A percentile compares a stretch with the other conserved stretches of the same genome.
phyloP scores from a whole-genome alignment of 2,113 vertebrate species.

The Pyxicephalus adspersus region DNA sequence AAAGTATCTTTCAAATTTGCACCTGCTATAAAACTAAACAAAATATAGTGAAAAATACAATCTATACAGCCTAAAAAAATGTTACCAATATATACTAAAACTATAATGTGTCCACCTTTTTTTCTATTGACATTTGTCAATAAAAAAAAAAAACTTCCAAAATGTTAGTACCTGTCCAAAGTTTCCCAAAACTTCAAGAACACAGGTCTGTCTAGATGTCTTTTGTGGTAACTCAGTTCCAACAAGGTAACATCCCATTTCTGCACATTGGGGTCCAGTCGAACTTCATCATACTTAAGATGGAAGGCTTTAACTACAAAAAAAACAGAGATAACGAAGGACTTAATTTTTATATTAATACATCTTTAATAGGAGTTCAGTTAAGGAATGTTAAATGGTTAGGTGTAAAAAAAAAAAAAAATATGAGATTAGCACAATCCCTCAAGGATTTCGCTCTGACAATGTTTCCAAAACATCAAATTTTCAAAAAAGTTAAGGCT shows the following conservation, averaged over 20 bases:
- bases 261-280: conserved; percentile 94
- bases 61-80: too few relatives aligned
- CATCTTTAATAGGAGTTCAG: background rate
- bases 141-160: conserved; percentile 23
- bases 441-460: too few relatives aligned
- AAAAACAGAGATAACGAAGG: background rate
- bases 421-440: too few relatives aligned
- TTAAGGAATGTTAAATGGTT: background rate
- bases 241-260: conserved; percentile 97
- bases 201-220: conserved; percentile 93
- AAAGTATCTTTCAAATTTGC: too few relatives aligned
- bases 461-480: background rate
- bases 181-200: conserved; percentile 98
- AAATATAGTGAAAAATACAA: too few relatives aligned
- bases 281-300: conserved; percentile 95
- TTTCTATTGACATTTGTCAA: background rate
- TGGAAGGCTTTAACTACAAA: conserved; percentile 95
- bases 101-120: background rate
- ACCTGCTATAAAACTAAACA: too few relatives aligned
- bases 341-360: too few relatives aligned
- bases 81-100: too few relatives aligned
- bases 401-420: too few relatives aligned
- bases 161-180: conserved; percentile 84
- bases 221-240: conserved; percentile 95
- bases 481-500: conserved; percentile 58